Conservation (phyloP, 2,888 invertebrate species). For the Calliopum simillimum region DNA sequence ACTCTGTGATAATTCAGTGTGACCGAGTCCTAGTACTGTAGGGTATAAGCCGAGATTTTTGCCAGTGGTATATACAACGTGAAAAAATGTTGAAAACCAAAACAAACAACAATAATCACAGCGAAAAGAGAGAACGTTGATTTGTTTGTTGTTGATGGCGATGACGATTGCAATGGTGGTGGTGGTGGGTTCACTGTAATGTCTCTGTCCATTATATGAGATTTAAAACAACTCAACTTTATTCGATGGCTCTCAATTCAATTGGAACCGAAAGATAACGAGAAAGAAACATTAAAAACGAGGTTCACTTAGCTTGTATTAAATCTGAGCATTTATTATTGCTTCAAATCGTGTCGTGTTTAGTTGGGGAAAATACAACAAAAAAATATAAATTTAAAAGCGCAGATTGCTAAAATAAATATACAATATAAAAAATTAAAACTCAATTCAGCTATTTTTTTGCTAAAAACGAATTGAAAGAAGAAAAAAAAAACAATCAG, state of each 20-base stretch:
- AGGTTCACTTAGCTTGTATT: conserved; percentile 13
- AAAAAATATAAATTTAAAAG: conserved; percentile 6
- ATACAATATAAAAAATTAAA: conserved; percentile 4
- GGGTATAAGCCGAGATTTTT: not conserved
- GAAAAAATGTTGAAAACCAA: not conserved
- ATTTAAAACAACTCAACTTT: no score
- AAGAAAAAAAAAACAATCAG: not conserved
- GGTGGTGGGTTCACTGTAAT: not conserved
- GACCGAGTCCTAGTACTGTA: not conserved
- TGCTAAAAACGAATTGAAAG: not conserved
- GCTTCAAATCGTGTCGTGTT: conserved; percentile 33
- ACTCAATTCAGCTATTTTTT: conserved; percentile 17
- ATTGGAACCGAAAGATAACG: conserved; percentile 19
- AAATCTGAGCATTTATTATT: conserved; percentile 30
- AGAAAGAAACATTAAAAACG: conserved; percentile 16
- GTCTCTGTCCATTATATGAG: no score
- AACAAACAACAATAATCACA: conserved; percentile 28
- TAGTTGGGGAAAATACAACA: conserved; percentile 16
- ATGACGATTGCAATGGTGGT: not conserved
- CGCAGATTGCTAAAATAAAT: conserved; percentile 19
- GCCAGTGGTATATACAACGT: conserved; percentile 5
- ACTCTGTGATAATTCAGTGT: no score
- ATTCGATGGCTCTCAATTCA: conserved; percentile 10
- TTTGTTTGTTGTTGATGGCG: no score
- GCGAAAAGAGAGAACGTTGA: no score